A percentile compares a stretch with the other conserved stretches of the same genome.
Conservation (phyloP, 2,888 invertebrate genomes). For the Sinodicranocentrus sp. region DNA sequence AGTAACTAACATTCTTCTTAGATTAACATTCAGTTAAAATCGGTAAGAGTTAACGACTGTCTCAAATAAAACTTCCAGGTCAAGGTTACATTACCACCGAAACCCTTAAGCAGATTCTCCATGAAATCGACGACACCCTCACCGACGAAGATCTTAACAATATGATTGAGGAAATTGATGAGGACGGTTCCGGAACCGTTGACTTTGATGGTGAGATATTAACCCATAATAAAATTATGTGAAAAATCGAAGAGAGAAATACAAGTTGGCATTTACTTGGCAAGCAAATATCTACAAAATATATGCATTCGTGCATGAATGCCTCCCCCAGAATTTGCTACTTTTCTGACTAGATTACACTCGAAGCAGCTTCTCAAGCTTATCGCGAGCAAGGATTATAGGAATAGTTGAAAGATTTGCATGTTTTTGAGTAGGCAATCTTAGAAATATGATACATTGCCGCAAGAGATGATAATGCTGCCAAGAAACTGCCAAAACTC, state of each 20-base stretch:
- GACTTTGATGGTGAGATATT: constrained; percentile 90
- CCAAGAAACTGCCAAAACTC: constrained; percentile 33
- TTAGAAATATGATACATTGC: constrained; percentile 15
- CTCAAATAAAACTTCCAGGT: too few species aligned
- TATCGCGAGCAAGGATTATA: not conserved
- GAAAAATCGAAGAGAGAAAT: too few species aligned
- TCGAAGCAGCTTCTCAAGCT: not conserved
- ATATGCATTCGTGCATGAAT: not conserved
- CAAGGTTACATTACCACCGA: constrained; percentile 68
- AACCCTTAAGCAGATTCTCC: constrained; percentile 67
- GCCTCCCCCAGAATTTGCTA: not conserved
- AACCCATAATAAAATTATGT: not conserved
- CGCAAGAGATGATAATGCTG: not conserved
- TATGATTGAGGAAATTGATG: constrained; percentile 78
- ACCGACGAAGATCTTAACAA: constrained; percentile 64
- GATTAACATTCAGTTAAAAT: too few species aligned
- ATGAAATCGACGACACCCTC: constrained; percentile 68
- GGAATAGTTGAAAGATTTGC: not conserved
- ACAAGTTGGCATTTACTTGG: not conserved
- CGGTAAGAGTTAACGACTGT: too few species aligned
- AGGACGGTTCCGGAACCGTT: constrained; percentile 72
- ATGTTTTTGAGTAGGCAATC: not conserved
- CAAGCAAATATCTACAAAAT: not conserved
- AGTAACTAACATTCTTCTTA: too few species aligned
- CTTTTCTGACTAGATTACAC: constrained; percentile 16